Base-by-base conservation (phyloP, 2,797 vertebrate species). In the Typhlichthys subterraneus region DNA sequence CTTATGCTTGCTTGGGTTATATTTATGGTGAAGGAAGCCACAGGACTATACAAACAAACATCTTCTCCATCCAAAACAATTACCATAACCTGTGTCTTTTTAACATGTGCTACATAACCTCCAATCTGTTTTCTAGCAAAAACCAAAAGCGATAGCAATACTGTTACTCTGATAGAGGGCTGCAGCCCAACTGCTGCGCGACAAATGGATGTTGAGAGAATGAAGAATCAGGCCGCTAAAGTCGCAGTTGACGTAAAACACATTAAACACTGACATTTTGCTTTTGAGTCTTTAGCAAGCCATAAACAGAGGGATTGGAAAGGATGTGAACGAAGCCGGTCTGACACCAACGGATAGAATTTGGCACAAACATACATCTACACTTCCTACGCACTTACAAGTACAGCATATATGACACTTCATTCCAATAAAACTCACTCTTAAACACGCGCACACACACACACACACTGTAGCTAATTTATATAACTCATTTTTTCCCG, bases 401-500 rank as follows among this genome's bases (percentile, higher is more conserved):
- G 38, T 42, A 42, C 38, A 12, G 68, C 61, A 70, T 19, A 53
- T 33, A 73, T 61, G 67, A 58, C 70, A 76, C n/a, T 38, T 59
- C 57, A 17, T 60, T 67, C 45, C 42, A 33, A 45, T 67, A 72
- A 31, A 49, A 19, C 38, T 42, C 38, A 42, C 38, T 42, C 38
- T 42, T 42, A 69, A 42, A 53, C 10, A 54, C 50, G 38, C n/a
- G n/a, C n/a, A n/a, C 55, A 75, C 54, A 46, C 69, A 63, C 15
- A 0, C 23, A 4, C 23, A 23, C 0, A 61, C 75, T 70, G 72
- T 54, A 42, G 59, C 69, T 77, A 79, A 84, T 77, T 81, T 69
- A 85, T 82, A 19, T 1, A 49, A 61, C 63, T 81, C 42, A 64
- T 83, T 83, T 76, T 80, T 74, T 70, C 49, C 54, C 73, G 71